These are phyloP conservation scores for Pleuronectes platessa DNA, from an alignment of 2,113 vertebrate species.

Conservation along the genomic window DNA sequence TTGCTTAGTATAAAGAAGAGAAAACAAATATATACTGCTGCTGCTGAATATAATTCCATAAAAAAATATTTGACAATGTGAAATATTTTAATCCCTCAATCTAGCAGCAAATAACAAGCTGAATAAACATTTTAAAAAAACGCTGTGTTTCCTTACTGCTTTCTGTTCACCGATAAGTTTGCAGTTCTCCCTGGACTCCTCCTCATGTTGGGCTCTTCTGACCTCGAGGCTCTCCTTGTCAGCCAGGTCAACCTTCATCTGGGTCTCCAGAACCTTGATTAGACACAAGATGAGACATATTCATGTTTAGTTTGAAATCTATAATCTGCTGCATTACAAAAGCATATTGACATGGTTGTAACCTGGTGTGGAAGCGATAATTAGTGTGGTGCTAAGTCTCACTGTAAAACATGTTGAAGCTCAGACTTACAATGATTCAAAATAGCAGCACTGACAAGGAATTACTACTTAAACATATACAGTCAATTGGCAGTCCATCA, in stretches of 20 bases:
- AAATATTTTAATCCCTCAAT: too few relatives aligned
- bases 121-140: not conserved
- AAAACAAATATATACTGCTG: not conserved
- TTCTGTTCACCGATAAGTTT: slow-evolving; percentile 97
- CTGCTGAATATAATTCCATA: too few relatives aligned
- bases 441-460: slow-evolving; percentile 11
- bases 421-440: slow-evolving; percentile 28
- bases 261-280: slow-evolving; percentile 91
- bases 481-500: not conserved
- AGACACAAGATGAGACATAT: slow-evolving; percentile 8
- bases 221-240: slow-evolving; percentile 95
- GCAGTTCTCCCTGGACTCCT: slow-evolving; percentile 93
- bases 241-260: slow-evolving; percentile 95
- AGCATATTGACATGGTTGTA: slow-evolving; percentile 5
- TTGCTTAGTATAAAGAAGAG: not conserved
- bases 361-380: slow-evolving; percentile 32
- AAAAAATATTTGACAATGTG: too few relatives aligned
- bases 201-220: slow-evolving; percentile 90
- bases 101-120: not conserved
- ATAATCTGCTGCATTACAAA: slow-evolving; percentile 1
- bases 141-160: slow-evolving; percentile 84
- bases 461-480: not conserved
- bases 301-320: not conserved
- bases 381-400: slow-evolving; percentile 33
- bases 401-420: slow-evolving; percentile 25